These are phyloP conservation scores for Tenthredo mesomela DNA, from an alignment of 2,888 invertebrate species.

Conservation along the genomic window DNA sequence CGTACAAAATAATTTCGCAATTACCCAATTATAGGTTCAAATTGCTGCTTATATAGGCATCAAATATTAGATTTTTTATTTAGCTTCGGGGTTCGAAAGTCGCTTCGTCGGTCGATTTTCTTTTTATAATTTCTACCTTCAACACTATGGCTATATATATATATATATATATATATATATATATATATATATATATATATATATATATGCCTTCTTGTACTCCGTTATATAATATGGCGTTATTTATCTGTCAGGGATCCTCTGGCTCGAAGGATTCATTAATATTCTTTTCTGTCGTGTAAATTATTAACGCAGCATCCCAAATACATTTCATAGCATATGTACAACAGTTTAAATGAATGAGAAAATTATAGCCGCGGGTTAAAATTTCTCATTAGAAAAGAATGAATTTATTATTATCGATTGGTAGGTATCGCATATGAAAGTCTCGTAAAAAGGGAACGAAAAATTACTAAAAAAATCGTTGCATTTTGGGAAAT, in stretches of 20 bases:
- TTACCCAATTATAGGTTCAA: neutral
- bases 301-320: neutral
- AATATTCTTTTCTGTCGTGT: neutral
- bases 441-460: neutral
- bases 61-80: neutral
- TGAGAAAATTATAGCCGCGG: neutral
- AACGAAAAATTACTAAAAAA: neutral
- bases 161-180: too few species aligned
- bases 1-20: neutral
- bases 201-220: neutral
- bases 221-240: neutral
- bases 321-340: neutral
- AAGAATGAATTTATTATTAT: too few species aligned
- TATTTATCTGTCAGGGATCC: neutral
- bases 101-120: neutral
- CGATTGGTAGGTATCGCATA: too few species aligned
- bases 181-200: too few species aligned
- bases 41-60: neutral
- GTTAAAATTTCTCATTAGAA: neutral
- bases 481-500: neutral
- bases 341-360: neutral
- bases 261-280: neutral
- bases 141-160: too few species aligned
- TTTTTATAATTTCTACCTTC: constrained; percentile 18
- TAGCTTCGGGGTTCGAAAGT: constrained; percentile 11